A percentile compares a stretch with the other conserved stretches of the same genome.
Evolutionary conservation across 2,888 invertebrate species (phyloP).

Genomic region (Cerastis leucographa): DNA sequence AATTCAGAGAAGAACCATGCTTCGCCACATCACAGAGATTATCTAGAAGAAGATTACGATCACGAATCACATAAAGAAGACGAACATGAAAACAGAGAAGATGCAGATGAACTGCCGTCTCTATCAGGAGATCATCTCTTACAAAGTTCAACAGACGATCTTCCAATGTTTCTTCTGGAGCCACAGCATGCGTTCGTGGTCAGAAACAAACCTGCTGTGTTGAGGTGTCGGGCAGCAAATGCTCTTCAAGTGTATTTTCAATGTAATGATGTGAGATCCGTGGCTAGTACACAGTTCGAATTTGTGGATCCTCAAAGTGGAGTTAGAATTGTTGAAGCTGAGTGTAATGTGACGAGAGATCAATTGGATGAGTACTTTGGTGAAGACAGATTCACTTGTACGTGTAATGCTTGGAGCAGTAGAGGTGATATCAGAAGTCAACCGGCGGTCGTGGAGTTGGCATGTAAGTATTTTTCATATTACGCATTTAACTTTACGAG

Average conservation of each 20-base stretch:
- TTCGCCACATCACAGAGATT: constrained; percentile 83
- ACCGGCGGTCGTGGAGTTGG: constrained; percentile 96
- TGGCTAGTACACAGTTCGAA: constrained; percentile 93
- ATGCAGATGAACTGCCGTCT: constrained; percentile 88
- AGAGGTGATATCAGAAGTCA: constrained; percentile 96
- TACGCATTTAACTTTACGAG: not conserved
- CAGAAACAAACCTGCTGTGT: constrained; percentile 96
- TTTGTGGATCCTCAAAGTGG: constrained; percentile 98
- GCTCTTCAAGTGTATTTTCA: constrained; percentile 97
- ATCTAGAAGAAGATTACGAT: constrained; percentile 88
- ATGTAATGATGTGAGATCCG: constrained; percentile 95
- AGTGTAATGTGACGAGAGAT: constrained; percentile 96
- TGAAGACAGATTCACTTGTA: constrained; percentile 97
- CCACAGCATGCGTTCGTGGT: constrained; percentile 97
- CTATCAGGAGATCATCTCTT: constrained; percentile 86
- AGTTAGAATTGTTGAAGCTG: constrained; percentile 96
- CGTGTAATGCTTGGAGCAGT: constrained; percentile 98
- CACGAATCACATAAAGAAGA: constrained; percentile 87
- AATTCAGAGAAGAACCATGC: constrained; percentile 86
- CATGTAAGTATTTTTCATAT: constrained; percentile 94
- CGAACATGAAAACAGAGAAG: constrained; percentile 87
- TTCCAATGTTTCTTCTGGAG: constrained; percentile 96
- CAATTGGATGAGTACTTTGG: constrained; percentile 98
- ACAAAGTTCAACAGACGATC: constrained; percentile 92
- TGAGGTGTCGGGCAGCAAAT: constrained; percentile 97